Evolutionary conservation across 2,888 invertebrate genomes (phyloP).

Genomic region (Acanthosepion pharaonis): DNA sequence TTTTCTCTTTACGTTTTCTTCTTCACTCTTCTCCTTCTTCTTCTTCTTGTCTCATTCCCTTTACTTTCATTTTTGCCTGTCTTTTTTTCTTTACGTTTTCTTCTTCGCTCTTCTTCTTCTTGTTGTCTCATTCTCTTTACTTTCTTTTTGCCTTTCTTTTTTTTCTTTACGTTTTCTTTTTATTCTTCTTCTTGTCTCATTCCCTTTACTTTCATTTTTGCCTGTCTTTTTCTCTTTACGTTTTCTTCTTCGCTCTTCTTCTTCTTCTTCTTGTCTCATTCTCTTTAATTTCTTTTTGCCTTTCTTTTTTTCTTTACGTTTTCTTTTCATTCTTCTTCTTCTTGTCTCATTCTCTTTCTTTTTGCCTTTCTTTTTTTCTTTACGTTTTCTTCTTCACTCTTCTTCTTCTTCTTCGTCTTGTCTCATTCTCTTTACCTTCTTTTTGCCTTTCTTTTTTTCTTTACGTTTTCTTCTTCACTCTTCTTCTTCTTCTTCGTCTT

Average conservation of each 20-base stretch:
- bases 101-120: background rate
- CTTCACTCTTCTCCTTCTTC: background rate
- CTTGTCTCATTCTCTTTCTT: background rate
- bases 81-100: background rate
- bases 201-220: background rate
- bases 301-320: background rate
- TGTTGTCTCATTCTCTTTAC: too few species aligned
- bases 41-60: background rate
- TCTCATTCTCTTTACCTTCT: background rate
- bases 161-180: background rate
- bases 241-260: background rate
- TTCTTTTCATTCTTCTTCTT: background rate
- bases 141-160: background rate
- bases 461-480: background rate
- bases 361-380: background rate
- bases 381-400: too few species aligned
- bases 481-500: background rate
- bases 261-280: accelerated
- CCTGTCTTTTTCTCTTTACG: too few species aligned
- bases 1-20: background rate
- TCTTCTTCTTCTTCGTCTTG: background rate
- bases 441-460: background rate
- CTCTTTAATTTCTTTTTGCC: background rate
- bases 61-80: background rate
- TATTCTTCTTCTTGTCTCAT: background rate